These are phyloP conservation scores for Plectrocnemia conspersa DNA, from an alignment of 1,140 invertebrate species.

Conservation along the genomic window DNA sequence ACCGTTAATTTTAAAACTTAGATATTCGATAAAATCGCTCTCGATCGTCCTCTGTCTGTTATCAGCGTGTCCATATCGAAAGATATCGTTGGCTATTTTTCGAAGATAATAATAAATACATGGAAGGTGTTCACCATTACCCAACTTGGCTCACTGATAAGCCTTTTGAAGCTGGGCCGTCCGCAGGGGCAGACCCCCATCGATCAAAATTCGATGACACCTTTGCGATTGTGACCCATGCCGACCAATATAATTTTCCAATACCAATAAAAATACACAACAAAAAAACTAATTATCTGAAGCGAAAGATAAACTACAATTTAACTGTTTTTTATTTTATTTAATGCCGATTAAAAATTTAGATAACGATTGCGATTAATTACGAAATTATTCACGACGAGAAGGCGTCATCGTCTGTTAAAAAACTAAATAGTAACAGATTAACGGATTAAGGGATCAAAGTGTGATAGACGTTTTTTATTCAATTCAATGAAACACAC, in stretches of 20 bases:
- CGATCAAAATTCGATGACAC: slow-evolving; percentile 30
- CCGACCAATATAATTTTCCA: slow-evolving; percentile 6
- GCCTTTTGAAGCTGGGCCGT: slow-evolving; percentile 26
- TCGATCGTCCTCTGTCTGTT: neutral
- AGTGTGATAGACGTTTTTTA: no score
- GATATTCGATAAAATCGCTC: neutral
- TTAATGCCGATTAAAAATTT: no score
- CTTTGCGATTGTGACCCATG: slow-evolving; percentile 23
- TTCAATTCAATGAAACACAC: no score
- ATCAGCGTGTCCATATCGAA: slow-evolving; percentile 14
- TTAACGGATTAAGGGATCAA: no score
- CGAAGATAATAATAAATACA: slow-evolving; percentile 25
- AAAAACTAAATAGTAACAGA: no score
- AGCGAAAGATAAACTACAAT: no score
- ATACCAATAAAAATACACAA: neutral
- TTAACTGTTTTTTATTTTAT: no score
- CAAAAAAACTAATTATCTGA: neutral
- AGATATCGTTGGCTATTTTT: slow-evolving; percentile 20
- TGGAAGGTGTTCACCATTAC: slow-evolving; percentile 26
- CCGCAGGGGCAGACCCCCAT: slow-evolving; percentile 20
- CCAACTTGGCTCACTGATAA: slow-evolving; percentile 22
- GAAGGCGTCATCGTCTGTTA: no score
- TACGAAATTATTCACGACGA: no score
- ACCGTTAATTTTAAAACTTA: neutral
- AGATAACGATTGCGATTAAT: no score